Evolutionary conservation across 2,113 vertebrate genomes (phyloP).

Genomic region (Prolemur simus): DNA sequence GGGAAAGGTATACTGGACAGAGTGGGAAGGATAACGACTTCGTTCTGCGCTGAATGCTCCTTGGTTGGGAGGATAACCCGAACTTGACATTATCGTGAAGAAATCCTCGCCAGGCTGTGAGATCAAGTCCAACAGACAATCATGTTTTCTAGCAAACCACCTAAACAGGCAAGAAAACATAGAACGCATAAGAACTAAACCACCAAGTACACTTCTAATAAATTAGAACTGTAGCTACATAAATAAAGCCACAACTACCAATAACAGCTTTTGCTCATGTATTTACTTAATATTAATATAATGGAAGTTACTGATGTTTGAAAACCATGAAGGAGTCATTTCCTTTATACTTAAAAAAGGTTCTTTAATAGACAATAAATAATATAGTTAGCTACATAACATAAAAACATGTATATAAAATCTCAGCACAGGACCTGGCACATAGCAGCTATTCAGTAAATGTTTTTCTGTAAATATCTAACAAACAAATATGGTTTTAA

Average conservation of each 20-base stretch:
- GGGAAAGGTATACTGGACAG: constrained; percentile 95
- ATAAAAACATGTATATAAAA: too few species aligned
- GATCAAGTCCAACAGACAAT: constrained; percentile 87
- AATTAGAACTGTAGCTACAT: constrained; percentile 76
- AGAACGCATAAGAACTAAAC: constrained; percentile 80
- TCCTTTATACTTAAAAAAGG: constrained; percentile 43
- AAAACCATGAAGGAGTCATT: constrained; percentile 68
- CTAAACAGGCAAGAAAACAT: constrained; percentile 83
- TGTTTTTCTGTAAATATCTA: not conserved
- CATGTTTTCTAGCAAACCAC: constrained; percentile 91
- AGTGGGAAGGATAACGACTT: constrained; percentile 46
- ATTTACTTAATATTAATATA: too few species aligned
- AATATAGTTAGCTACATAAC: too few species aligned
- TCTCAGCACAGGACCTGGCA: too few species aligned
- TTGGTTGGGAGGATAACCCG: constrained; percentile 93
- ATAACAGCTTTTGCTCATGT: constrained; percentile 76
- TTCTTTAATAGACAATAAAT: not conserved
- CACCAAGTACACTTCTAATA: constrained; percentile 80
- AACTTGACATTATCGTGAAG: constrained; percentile 95
- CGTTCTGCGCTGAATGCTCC: too few species aligned
- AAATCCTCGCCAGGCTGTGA: constrained; percentile 85
- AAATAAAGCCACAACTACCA: constrained; percentile 81
- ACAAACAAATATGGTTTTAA: not conserved
- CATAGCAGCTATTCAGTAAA: not conserved
- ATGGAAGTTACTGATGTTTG: too few species aligned